phyloP scores from a whole-genome alignment of 2,113 vertebrate genomes.

The Bambusicola thoracicus region DNA sequence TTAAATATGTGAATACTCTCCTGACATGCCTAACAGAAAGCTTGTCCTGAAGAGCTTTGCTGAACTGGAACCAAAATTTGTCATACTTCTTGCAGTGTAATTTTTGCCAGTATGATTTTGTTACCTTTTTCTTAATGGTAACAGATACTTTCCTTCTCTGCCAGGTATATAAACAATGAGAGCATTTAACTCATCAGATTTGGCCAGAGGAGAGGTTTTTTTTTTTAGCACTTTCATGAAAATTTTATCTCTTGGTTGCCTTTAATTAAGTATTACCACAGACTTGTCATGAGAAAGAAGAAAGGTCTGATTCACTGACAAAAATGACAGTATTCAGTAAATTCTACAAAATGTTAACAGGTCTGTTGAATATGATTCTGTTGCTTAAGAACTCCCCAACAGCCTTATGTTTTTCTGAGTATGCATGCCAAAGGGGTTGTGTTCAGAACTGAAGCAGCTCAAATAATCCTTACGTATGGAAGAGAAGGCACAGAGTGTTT shows the following conservation, averaged over 20 bases:
- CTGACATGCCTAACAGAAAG: neutral
- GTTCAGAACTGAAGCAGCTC: neutral
- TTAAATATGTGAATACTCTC: neutral
- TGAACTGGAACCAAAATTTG: conserved; percentile 5
- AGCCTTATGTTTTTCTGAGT: neutral
- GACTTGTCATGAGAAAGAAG: neutral
- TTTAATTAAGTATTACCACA: neutral
- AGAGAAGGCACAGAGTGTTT: neutral
- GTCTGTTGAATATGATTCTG: accelerated
- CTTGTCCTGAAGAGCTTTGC: neutral
- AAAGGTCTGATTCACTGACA: neutral
- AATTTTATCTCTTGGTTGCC: neutral
- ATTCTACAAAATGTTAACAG: neutral
- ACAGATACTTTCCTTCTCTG: neutral
- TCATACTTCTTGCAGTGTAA: neutral
- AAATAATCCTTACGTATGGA: neutral
- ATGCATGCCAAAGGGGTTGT: neutral
- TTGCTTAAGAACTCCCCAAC: neutral
- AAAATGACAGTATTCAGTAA: neutral
- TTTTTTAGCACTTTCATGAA: neutral
- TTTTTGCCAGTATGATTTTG: neutral
- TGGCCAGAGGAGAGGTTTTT: neutral
- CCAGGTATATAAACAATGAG: neutral
- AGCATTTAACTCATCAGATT: neutral
- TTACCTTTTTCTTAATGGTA: neutral